Conservation (phyloP, 2,797 vertebrate genomes). For the Eulemur coronatus region DNA sequence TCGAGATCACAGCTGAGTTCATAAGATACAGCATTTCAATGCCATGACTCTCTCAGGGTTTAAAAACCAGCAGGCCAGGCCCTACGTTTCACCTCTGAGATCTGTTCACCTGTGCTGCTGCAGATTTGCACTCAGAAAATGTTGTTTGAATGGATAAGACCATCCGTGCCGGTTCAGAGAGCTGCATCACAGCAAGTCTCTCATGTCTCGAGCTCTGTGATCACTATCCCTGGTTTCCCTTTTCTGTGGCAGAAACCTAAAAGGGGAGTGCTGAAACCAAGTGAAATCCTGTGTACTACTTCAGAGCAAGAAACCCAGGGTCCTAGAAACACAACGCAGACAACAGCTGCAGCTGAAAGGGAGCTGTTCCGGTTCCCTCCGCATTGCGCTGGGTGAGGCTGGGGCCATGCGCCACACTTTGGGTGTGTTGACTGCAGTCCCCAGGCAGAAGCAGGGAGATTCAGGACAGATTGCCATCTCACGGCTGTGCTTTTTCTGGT, state of each 20-base stretch:
- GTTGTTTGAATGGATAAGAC: background rate
- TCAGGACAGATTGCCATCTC: background rate
- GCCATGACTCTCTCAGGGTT: background rate
- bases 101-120: background rate
- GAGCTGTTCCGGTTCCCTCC: rapidly evolving
- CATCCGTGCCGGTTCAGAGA: background rate
- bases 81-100: background rate
- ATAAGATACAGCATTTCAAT: background rate
- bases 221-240: background rate
- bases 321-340: rapidly evolving
- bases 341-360: background rate
- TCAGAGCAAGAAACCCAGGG: background rate
- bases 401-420: rapidly evolving
- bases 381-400: rapidly evolving
- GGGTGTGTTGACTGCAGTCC: background rate
- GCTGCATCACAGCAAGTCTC: background rate
- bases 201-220: background rate
- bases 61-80: background rate
- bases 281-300: background rate
- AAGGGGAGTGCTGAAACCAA: background rate
- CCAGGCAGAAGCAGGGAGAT: background rate
- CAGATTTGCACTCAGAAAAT: background rate
- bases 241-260: background rate
- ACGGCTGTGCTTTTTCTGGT: background rate
- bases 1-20: background rate